phyloP scores from a whole-genome alignment of 2,797 vertebrate species.

The Takifugu rubripes region DNA sequence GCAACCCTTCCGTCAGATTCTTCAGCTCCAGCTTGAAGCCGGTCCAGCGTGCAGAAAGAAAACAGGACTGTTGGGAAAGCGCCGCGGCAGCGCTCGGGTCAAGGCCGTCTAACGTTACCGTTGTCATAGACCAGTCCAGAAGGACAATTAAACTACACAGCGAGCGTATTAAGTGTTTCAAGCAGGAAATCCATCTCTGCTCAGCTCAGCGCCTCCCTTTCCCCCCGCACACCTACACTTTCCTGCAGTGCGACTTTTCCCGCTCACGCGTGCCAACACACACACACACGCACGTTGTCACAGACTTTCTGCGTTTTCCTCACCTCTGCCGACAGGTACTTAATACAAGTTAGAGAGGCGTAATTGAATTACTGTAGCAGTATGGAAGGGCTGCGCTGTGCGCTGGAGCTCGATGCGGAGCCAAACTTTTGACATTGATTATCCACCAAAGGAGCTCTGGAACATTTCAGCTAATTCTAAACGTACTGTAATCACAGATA shows the following conservation, averaged over 20 bases:
- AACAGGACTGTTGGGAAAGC: slow-evolving; percentile 36
- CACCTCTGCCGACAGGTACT: slow-evolving; percentile 46
- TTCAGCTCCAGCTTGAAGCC: slow-evolving; percentile 28
- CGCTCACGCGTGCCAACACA: slow-evolving; percentile 12
- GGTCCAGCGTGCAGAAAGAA: slow-evolving; percentile 47
- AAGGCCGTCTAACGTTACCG: slow-evolving; percentile 45
- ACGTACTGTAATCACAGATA: no score
- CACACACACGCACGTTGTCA: slow-evolving; percentile 10
- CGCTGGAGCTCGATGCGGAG: slow-evolving; percentile 25
- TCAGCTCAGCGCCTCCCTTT: slow-evolving; percentile 40
- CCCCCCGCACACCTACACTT: slow-evolving; percentile 46
- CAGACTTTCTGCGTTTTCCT: slow-evolving; percentile 44
- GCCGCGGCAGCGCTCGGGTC: slow-evolving; percentile 32
- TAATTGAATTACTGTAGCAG: slow-evolving; percentile 39
- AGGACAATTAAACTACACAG: slow-evolving; percentile 63
- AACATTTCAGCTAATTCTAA: no score
- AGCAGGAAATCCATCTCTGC: slow-evolving; percentile 66
- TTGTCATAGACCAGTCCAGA: slow-evolving; percentile 31
- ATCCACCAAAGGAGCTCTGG: slow-evolving; percentile 15
- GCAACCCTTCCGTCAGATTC: slow-evolving; percentile 23
- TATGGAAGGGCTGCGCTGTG: slow-evolving; percentile 26
- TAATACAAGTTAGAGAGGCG: slow-evolving; percentile 41
- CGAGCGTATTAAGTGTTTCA: slow-evolving; percentile 61
- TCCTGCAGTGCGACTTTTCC: slow-evolving; percentile 35
- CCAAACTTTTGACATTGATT: slow-evolving; percentile 21